phyloP scores from a whole-genome alignment of 1,140 invertebrate genomes.

The Tribolium madens region DNA sequence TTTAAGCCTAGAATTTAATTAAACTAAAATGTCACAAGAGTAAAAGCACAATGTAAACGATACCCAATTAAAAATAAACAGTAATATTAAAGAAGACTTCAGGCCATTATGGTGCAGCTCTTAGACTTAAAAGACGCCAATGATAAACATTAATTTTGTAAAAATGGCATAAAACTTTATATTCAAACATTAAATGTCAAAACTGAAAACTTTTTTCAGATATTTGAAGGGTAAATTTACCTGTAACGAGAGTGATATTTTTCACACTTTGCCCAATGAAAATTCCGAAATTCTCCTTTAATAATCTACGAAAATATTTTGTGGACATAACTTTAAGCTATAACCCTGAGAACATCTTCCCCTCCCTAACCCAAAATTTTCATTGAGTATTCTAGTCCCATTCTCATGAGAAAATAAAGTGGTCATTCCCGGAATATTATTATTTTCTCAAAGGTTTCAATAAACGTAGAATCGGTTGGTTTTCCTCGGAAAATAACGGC shows the following conservation, averaged over 20 bases:
- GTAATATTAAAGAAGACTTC: too few relatives aligned
- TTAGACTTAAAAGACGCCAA: too few relatives aligned
- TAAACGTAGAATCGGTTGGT: background rate
- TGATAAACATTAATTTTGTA: background rate
- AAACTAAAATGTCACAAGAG: too few relatives aligned
- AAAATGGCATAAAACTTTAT: background rate
- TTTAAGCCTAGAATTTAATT: too few relatives aligned
- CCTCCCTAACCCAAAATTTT: conserved; percentile 7
- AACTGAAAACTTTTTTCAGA: background rate
- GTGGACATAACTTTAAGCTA: background rate
- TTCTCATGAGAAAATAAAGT: conserved; percentile 29
- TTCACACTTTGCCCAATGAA: background rate
- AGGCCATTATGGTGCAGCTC: too few relatives aligned
- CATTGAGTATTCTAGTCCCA: conserved; percentile 15
- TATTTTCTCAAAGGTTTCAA: conserved; percentile 30
- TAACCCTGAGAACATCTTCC: background rate
- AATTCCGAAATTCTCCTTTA: conserved; percentile 10
- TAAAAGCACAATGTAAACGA: background rate
- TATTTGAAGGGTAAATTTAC: background rate
- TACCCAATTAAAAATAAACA: background rate
- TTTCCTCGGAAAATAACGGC: conserved; percentile 9
- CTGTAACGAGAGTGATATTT: background rate
- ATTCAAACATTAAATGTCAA: background rate
- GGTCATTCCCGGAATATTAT: conserved; percentile 34
- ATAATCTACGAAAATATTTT: background rate